Conservation (phyloP, 2,888 invertebrate genomes). For the Drosophila aldrichi region DNA sequence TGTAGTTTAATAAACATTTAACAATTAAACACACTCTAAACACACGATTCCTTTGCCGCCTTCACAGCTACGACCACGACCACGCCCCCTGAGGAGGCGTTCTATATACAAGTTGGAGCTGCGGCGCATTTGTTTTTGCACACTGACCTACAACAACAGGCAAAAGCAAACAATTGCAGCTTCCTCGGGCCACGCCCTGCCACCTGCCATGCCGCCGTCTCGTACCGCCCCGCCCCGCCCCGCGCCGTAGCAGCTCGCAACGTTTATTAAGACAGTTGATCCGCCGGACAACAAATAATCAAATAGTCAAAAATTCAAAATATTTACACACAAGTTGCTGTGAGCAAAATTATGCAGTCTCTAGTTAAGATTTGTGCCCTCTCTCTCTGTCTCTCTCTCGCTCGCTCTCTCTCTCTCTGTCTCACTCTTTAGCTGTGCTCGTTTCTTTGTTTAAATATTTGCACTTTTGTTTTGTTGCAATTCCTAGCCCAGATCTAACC, state of each 20-base stretch:
- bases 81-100: slow-evolving; percentile 7
- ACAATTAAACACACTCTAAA: slow-evolving; percentile 82
- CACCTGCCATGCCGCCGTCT: slow-evolving; percentile 16
- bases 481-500: slow-evolving; percentile 47
- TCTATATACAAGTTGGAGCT: slow-evolving; percentile 60
- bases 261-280: slow-evolving; percentile 57
- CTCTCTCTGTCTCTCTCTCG: neutral
- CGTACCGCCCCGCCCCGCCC: neutral
- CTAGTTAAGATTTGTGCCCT: slow-evolving; percentile 45
- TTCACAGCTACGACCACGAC: neutral
- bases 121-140: slow-evolving; percentile 75
- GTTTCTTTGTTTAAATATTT: slow-evolving; percentile 75
- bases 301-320: slow-evolving; percentile 71
- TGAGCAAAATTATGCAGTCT: slow-evolving; percentile 57
- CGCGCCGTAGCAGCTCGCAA: neutral
- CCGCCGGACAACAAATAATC: slow-evolving; percentile 77
- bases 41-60: slow-evolving; percentile 55
- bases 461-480: slow-evolving; percentile 50
- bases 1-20: slow-evolving; percentile 81
- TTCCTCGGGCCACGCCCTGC: slow-evolving; percentile 27
- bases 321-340: slow-evolving; percentile 70
- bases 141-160: slow-evolving; percentile 84
- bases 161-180: slow-evolving; percentile 75
- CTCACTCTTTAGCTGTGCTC: slow-evolving; percentile 14
- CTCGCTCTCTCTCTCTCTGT: neutral